Conservation (phyloP, 2,797 vertebrate species). For the Sebastes glaucus region DNA sequence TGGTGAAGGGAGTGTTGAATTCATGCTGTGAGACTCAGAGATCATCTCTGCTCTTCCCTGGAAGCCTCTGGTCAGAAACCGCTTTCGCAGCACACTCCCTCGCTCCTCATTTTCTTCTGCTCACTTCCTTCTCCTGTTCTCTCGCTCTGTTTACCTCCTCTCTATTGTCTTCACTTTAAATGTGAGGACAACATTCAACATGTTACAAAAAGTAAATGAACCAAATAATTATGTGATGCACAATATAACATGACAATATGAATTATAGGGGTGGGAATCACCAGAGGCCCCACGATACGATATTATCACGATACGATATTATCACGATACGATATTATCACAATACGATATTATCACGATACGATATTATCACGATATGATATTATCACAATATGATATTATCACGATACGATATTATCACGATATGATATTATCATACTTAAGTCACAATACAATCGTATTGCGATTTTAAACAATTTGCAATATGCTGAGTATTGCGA, state of each 20-base stretch:
- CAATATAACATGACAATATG: not conserved
- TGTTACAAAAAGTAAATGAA: not conserved
- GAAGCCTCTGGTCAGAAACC: constrained; percentile 71
- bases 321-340: too few species aligned
- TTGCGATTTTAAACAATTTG: too few species aligned
- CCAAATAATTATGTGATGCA: not conserved
- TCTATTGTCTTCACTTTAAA: constrained; percentile 15
- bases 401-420: too few species aligned
- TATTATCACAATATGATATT: too few species aligned
- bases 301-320: not conserved
- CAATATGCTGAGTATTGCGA: too few species aligned
- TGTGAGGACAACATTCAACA: constrained; percentile 1
- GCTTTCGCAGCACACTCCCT: constrained; percentile 40
- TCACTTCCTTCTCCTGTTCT: not conserved
- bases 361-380: too few species aligned
- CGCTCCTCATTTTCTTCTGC: constrained; percentile 14
- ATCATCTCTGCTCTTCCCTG: constrained; percentile 71
- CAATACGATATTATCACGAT: not conserved
- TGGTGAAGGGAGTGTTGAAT: constrained; percentile 58
- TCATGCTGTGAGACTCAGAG: constrained; percentile 66
- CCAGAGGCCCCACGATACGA: not conserved
- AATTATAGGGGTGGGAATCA: too few species aligned
- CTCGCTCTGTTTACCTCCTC: not conserved
- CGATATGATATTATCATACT: too few species aligned
- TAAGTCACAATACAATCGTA: too few species aligned